phyloP scores from a whole-genome alignment of 2,888 invertebrate genomes.

The Seladonia tumulorum region DNA sequence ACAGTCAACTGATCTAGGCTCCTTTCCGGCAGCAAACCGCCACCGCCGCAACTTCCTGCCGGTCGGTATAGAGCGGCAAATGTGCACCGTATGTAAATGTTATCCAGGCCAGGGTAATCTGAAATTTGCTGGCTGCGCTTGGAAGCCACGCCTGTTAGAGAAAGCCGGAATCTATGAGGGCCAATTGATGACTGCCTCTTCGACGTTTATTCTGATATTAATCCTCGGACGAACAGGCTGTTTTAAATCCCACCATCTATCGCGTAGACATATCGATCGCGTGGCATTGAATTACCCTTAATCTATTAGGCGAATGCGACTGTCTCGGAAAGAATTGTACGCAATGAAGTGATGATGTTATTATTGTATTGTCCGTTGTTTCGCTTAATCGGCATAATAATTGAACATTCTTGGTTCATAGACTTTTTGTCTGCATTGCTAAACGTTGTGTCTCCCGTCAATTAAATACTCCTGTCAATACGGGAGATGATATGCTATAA shows the following conservation, averaged over 20 bases:
- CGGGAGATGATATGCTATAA: background rate
- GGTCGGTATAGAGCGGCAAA: conserved; percentile 66
- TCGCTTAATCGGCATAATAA: background rate
- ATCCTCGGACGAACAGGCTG: conserved; percentile 24
- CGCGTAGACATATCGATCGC: conserved; percentile 1
- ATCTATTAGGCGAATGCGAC: background rate
- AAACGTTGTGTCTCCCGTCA: background rate
- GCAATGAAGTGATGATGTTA: background rate
- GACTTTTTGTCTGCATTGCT: background rate
- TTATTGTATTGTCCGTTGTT: background rate
- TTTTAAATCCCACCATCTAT: conserved; percentile 18
- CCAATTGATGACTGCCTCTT: conserved; percentile 32
- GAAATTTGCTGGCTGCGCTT: conserved; percentile 75
- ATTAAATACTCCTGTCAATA: background rate
- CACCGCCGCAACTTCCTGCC: conserved; percentile 38
- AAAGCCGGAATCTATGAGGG: conserved; percentile 38
- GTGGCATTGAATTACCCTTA: background rate
- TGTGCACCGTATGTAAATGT: conserved; percentile 81
- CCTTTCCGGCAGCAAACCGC: conserved; percentile 28
- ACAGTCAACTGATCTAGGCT: conserved; percentile 26
- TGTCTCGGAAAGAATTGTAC: background rate
- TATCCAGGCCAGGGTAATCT: conserved; percentile 78
- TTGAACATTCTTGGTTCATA: background rate
- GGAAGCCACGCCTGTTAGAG: conserved; percentile 37
- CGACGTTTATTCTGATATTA: conserved; percentile 36